Base-by-base conservation (phyloP, 37 sponge, comb jelly and placozoan species). In the Chondrilla cf. caribensis region DNA sequence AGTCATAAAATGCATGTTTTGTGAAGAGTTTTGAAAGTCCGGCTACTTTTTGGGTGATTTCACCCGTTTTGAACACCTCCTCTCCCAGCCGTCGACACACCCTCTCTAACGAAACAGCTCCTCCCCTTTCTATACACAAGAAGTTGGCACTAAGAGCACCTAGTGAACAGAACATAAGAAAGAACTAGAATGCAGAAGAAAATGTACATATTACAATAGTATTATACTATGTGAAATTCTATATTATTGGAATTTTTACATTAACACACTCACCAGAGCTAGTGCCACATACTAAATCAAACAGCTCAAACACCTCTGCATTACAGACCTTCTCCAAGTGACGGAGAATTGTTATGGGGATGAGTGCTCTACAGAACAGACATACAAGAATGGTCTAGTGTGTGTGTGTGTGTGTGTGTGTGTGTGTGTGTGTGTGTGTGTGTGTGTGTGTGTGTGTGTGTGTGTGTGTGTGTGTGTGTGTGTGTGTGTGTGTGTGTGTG, bases 261-360 rank as follows among this genome's bases (percentile, higher is more conserved):
- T n/a, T n/a, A n/a, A n/a, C n/a, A n/a, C n/a, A 36, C 9, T 79
- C 78, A 21, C 94, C 94, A 2, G 94, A 90, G 79, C 91, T 90
- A 4, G 91, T 90, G 0, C 94, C 94, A 84, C 91, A 90, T 32
- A 93, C 84, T 58, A 81, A 83, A 70, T 93, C 94, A 87, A 93
- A 93, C 84, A 90, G 35, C 57, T 87, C 26, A 66, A 87, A 71
- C 7, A 83, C 38, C 24, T 47, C 59, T 11, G 33, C 58, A 7
- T 68, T 70, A 31, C 77, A 89, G 26, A 80, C 29, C 33, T 79
- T 58, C 78, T 93, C 94, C 75, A 93, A 55, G 17, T 83, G 83
- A 4, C 81, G 78, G 32, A 93, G 81, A 8, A 90, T 82, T 21
- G 75, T 29, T n/a, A 93, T 81, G 4, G 91, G 87, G 21, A 93